phyloP scores from a whole-genome alignment of 1,140 invertebrate genomes.

The Anoplolepis gracilipes region DNA sequence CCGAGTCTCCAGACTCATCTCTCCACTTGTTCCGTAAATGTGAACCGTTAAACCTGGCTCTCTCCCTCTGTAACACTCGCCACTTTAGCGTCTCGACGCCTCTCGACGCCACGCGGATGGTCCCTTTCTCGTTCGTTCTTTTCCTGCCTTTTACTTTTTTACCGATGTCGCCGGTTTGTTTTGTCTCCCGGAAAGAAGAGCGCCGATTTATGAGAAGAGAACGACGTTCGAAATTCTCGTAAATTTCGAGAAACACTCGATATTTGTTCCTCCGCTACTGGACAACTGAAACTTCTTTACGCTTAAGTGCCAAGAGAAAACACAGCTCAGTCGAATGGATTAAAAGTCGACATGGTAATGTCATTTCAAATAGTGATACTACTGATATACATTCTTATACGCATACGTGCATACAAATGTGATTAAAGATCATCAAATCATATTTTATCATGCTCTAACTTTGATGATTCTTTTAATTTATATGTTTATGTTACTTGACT shows the following conservation, averaged over 20 bases:
- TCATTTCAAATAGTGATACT: not conserved
- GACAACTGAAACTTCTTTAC: slow-evolving; percentile 49
- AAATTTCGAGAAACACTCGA: slow-evolving; percentile 67
- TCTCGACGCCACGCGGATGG: slow-evolving; percentile 29
- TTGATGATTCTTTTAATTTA: not conserved
- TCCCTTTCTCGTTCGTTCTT: slow-evolving; percentile 29
- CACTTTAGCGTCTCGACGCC: slow-evolving; percentile 67
- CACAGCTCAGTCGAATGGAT: slow-evolving; percentile 11
- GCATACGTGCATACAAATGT: not conserved
- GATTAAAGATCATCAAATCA: not conserved
- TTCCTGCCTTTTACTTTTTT: not conserved
- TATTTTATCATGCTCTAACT: not conserved
- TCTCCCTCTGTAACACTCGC: slow-evolving; percentile 9
- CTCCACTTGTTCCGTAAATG: slow-evolving; percentile 64
- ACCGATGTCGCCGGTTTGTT: slow-evolving; percentile 63
- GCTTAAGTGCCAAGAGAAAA: slow-evolving; percentile 21
- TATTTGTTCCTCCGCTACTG: slow-evolving; percentile 46
- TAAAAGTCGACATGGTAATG: not conserved
- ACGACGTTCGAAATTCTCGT: slow-evolving; percentile 51
- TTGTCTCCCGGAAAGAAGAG: slow-evolving; percentile 55
- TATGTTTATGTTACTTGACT: not conserved
- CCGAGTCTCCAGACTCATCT: slow-evolving; percentile 19
- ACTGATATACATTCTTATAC: not conserved
- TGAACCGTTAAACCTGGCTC: slow-evolving; percentile 53
- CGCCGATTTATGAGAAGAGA: slow-evolving; percentile 59